Percentiles rank a stretch among this genome's conserved stretches.
phyloP scores from a whole-genome alignment of 2,888 invertebrate species.

The Fragum whitleyi region DNA sequence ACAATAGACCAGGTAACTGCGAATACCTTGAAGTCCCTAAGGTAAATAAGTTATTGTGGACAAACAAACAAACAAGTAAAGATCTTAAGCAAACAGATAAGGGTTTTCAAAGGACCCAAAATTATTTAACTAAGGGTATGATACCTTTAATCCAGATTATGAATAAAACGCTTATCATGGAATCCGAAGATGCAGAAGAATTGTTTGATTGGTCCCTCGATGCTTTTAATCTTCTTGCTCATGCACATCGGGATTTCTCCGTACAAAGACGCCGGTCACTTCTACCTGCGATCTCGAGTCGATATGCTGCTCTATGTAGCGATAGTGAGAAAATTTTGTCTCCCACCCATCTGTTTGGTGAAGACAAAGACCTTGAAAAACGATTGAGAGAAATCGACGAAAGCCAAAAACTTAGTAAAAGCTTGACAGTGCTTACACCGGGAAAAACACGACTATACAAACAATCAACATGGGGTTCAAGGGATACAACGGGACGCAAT shows the following conservation, averaged over 20 bases:
- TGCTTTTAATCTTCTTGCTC: background rate
- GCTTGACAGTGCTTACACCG: background rate
- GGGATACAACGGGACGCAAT: no score
- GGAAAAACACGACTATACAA: no score
- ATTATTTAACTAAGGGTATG: conserved; percentile 33
- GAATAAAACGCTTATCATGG: conserved; percentile 15
- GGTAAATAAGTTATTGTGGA: conserved; percentile 16
- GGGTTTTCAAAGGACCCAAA: conserved; percentile 22
- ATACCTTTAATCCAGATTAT: conserved; percentile 19
- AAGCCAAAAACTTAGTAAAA: no score
- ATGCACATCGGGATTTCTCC: background rate
- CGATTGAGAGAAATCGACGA: conserved; percentile 28
- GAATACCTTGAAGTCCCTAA: conserved; percentile 29
- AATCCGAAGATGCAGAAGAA: no score
- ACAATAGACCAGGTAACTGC: conserved; percentile 20
- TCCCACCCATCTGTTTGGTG: conserved; percentile 24
- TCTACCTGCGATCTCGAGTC: background rate
- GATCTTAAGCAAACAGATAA: conserved; percentile 13
- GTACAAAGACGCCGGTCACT: background rate
- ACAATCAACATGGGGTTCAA: no score
- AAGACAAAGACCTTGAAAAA: conserved; percentile 23
- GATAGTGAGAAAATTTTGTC: conserved; percentile 13
- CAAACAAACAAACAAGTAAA: background rate
- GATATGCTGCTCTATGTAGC: conserved; percentile 10
- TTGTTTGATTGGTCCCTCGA: background rate